phyloP scores from a whole-genome alignment of 1,140 invertebrate genomes.

The Drosophila pseudoananassae region DNA sequence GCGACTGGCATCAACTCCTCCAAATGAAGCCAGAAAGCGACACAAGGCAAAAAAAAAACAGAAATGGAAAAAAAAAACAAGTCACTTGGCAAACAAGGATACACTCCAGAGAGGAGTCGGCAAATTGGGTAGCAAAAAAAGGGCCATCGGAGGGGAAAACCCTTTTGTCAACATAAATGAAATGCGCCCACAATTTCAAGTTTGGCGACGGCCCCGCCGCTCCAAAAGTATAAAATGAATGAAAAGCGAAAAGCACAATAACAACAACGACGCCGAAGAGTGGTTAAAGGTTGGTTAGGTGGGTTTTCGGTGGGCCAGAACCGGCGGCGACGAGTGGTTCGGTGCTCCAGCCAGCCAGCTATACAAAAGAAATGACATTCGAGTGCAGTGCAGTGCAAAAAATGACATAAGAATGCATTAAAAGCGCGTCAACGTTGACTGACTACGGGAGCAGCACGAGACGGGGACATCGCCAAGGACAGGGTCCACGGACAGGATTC shows the following conservation, averaged over 20 bases:
- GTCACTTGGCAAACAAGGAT: conserved; percentile 19
- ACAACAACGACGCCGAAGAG: conserved; percentile 45
- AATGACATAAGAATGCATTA: conserved; percentile 82
- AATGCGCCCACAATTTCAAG: conserved; percentile 80
- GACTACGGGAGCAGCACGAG: conserved; percentile 35
- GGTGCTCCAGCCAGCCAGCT: conserved; percentile 11
- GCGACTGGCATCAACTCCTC: conserved; percentile 73
- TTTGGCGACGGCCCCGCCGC: conserved; percentile 53
- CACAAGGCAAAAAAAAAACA: conserved; percentile 28
- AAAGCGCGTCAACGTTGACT: conserved; percentile 81
- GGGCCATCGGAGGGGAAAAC: conserved; percentile 37
- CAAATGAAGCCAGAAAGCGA: conserved; percentile 63
- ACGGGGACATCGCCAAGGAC: conserved; percentile 19
- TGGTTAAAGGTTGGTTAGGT: conserved; percentile 45
- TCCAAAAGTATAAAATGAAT: conserved; percentile 73
- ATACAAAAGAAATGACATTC: conserved; percentile 77
- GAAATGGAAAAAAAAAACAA: conserved; percentile 21
- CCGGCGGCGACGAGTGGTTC: conserved; percentile 21
- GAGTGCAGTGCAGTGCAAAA: conserved; percentile 76
- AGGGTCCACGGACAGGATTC: background rate
- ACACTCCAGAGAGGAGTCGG: conserved; percentile 27
- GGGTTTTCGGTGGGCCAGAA: conserved; percentile 8
- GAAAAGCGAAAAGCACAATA: conserved; percentile 71
- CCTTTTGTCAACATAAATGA: conserved; percentile 81
- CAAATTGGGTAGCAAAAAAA: conserved; percentile 69